phyloP scores from a whole-genome alignment of 2,888 invertebrate genomes.

The Onchidella celtica region DNA sequence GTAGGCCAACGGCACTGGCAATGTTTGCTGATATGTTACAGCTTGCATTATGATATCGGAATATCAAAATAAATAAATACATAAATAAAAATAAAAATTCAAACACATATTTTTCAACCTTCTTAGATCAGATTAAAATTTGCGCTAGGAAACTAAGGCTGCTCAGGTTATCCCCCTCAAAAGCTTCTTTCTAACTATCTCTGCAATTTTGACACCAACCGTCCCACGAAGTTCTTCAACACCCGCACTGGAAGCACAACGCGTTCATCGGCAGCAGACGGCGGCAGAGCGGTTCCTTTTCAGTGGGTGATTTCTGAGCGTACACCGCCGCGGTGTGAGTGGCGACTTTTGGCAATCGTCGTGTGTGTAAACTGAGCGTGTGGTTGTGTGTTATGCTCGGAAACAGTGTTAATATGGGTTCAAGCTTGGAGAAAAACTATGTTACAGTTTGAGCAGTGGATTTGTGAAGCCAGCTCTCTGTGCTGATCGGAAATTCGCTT shows the following conservation, averaged over 20 bases:
- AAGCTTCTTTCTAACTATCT: neutral
- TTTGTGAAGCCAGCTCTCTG: neutral
- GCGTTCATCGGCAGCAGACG: neutral
- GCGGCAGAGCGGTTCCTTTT: conserved; percentile 13
- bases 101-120: too few relatives aligned
- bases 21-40: neutral
- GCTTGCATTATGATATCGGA: too few relatives aligned
- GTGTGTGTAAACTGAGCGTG: conserved; percentile 6
- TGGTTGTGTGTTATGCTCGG: neutral
- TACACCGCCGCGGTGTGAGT: conserved; percentile 26
- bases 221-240: neutral
- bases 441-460: neutral
- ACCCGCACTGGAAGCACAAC: neutral
- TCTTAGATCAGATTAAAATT: too few relatives aligned
- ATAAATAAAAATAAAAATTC: too few relatives aligned
- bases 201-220: neutral
- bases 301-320: conserved; percentile 34
- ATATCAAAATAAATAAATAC: too few relatives aligned
- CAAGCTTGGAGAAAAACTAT: neutral
- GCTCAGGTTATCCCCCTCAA: too few relatives aligned
- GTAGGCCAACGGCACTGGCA: neutral
- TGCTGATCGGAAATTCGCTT: neutral
- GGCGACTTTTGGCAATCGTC: conserved; percentile 37
- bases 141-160: too few relatives aligned
- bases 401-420: neutral